phyloP scores from a whole-genome alignment of 2,888 invertebrate genomes.

The Andrena bicolor region DNA sequence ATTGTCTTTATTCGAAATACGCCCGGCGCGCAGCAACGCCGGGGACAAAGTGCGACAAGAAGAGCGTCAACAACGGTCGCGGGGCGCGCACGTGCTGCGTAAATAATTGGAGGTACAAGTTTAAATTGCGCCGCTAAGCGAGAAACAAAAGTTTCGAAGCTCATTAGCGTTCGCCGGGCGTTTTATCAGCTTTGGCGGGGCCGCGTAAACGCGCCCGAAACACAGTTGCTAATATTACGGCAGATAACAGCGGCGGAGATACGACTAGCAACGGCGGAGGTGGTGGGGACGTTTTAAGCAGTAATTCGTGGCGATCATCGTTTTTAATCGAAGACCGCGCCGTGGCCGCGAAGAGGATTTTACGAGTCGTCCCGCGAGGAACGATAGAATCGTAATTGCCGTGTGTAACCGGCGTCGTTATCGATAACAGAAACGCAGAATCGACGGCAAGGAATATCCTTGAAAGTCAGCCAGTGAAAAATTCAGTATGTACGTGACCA shows the following conservation, averaged over 20 bases:
- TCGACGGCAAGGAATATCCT: slow-evolving; percentile 62
- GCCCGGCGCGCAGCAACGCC: not conserved
- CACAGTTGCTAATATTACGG: not conserved
- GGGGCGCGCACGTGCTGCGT: slow-evolving; percentile 24
- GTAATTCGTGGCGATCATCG: slow-evolving; percentile 36
- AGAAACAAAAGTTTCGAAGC: slow-evolving; percentile 49
- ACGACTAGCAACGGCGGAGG: not conserved
- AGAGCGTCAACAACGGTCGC: not conserved
- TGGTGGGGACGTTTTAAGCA: slow-evolving; percentile 28
- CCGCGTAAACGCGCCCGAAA: slow-evolving; percentile 27
- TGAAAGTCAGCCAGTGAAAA: slow-evolving; percentile 72
- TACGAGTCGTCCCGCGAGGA: slow-evolving; percentile 38
- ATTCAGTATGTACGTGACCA: slow-evolving; percentile 64
- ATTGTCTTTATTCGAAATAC: slow-evolving; percentile 75
- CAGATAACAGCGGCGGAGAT: slow-evolving; percentile 41
- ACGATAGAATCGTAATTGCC: slow-evolving; percentile 72
- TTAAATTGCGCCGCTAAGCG: slow-evolving; percentile 43
- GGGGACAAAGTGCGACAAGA: not conserved
- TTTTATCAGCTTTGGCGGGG: slow-evolving; percentile 42
- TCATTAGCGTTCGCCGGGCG: slow-evolving; percentile 42
- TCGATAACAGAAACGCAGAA: slow-evolving; percentile 63
- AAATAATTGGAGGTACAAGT: slow-evolving; percentile 47
- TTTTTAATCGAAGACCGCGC: slow-evolving; percentile 50
- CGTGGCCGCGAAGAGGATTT: slow-evolving; percentile 29
- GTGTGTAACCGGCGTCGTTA: slow-evolving; percentile 59